Conservation (phyloP, 2,797 vertebrate genomes). For the Gymnocypris eckloni region DNA sequence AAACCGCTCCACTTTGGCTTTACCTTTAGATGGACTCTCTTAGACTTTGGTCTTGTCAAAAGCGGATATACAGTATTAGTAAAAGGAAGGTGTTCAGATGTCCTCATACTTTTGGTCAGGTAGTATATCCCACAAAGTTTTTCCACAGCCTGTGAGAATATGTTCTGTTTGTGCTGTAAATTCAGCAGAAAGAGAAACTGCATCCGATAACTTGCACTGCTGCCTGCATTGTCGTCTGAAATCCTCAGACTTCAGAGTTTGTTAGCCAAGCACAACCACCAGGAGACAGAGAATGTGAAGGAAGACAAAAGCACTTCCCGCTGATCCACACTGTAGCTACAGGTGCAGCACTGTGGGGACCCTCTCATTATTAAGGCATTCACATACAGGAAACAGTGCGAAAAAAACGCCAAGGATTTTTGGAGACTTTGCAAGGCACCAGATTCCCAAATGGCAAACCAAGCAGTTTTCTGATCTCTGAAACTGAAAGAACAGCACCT, state of each 20-base stretch:
- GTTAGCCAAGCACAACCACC: conserved; percentile 19
- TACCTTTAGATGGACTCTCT: not conserved
- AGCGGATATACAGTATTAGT: not conserved
- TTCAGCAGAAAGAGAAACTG: not conserved
- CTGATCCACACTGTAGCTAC: conserved; percentile 54
- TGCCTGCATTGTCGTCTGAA: conserved; percentile 22
- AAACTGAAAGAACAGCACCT: conserved; percentile 39
- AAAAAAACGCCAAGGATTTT: conserved; percentile 38
- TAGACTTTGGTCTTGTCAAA: not conserved
- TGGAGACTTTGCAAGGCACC: not conserved
- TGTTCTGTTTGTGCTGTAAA: not conserved
- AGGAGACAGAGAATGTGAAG: conserved; percentile 11
- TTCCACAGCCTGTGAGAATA: not conserved
- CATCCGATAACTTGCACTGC: not conserved
- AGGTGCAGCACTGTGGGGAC: conserved; percentile 63
- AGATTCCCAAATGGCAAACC: conserved; percentile 38
- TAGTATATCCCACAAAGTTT: not conserved
- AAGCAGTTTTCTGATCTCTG: conserved; percentile 38
- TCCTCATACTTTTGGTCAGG: not conserved
- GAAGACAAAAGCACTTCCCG: conserved; percentile 39
- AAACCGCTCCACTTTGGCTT: not conserved
- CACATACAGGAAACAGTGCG: conserved; percentile 19
- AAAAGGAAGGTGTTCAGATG: not conserved
- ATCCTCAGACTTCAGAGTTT: conserved; percentile 19
- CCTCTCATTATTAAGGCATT: conserved; percentile 54